These are phyloP conservation scores for Schizaphis graminum DNA, from an alignment of 2,888 invertebrate species.

Conservation along the genomic window DNA sequence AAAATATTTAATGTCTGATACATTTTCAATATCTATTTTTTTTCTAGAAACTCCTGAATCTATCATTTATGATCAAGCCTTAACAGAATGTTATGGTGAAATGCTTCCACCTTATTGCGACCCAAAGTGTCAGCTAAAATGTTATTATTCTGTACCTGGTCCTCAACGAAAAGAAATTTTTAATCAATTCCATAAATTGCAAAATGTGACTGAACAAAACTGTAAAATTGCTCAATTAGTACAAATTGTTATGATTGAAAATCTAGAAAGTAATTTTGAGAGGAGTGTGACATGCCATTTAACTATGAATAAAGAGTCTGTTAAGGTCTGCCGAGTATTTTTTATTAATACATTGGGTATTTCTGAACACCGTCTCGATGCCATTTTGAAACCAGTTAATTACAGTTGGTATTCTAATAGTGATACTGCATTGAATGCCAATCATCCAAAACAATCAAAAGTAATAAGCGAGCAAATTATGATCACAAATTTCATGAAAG, in stretches of 20 bases:
- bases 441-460: not conserved
- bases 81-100: conserved; percentile 32
- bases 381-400: conserved; percentile 22
- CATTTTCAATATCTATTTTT: not conserved
- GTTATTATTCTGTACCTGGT: conserved; percentile 38
- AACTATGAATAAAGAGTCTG: not conserved
- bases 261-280: not conserved
- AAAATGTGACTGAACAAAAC: conserved; percentile 33
- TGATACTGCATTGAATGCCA: conserved; percentile 4
- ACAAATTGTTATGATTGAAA: not conserved
- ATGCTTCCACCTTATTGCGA: conserved; percentile 40
- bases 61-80: conserved; percentile 3
- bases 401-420: conserved; percentile 51
- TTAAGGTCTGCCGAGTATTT: conserved; percentile 34
- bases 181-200: conserved; percentile 19
- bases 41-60: conserved; percentile 7
- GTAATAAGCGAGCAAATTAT: not conserved
- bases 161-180: conserved; percentile 20
- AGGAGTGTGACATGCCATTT: not conserved
- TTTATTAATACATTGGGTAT: conserved; percentile 48
- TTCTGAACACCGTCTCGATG: conserved; percentile 12
- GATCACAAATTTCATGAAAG: conserved; percentile 40
- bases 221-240: conserved; percentile 40
- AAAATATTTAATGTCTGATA: not conserved
- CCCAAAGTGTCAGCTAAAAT: not conserved